Evolutionary conservation across 1,140 invertebrate genomes (phyloP).

Genomic region (Zaprionus kolodkinae): DNA sequence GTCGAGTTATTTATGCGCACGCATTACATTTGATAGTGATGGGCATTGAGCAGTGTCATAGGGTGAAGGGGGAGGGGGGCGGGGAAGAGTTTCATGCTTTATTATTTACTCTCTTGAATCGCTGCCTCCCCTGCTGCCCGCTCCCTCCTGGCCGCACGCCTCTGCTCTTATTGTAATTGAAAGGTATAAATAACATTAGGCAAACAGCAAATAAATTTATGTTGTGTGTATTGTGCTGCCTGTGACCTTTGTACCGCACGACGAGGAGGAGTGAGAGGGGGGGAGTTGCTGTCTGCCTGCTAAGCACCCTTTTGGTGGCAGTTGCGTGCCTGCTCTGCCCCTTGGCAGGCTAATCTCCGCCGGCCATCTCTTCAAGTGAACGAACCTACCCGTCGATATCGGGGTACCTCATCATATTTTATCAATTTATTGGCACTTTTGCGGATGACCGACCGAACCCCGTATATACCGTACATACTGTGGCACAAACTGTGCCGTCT

Average conservation of each 20-base stretch:
- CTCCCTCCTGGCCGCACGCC: not conserved
- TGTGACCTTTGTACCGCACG: slow-evolving; percentile 65
- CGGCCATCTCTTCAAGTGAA: slow-evolving; percentile 35
- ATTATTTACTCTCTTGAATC: slow-evolving; percentile 71
- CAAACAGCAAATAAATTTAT: slow-evolving; percentile 82
- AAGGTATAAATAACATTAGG: slow-evolving; percentile 83
- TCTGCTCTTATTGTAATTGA: slow-evolving; percentile 78
- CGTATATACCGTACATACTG: no score
- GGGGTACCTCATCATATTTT: slow-evolving; percentile 69
- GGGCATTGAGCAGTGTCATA: slow-evolving; percentile 30
- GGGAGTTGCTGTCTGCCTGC: not conserved
- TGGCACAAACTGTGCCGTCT: not conserved
- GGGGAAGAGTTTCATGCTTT: slow-evolving; percentile 64
- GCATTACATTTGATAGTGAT: slow-evolving; percentile 76
- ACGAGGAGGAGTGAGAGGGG: not conserved
- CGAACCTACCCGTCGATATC: slow-evolving; percentile 20
- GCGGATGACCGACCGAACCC: slow-evolving; percentile 20
- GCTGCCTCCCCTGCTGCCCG: not conserved
- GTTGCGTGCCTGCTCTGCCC: slow-evolving; percentile 46
- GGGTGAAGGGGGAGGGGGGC: not conserved
- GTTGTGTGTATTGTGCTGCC: slow-evolving; percentile 59
- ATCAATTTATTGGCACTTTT: slow-evolving; percentile 79
- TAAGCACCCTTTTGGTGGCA: slow-evolving; percentile 61
- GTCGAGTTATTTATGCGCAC: slow-evolving; percentile 76
- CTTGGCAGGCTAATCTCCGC: slow-evolving; percentile 58